Evolutionary conservation across 2,113 vertebrate species (phyloP).

Genomic region (Motacilla tschutschensis): DNA sequence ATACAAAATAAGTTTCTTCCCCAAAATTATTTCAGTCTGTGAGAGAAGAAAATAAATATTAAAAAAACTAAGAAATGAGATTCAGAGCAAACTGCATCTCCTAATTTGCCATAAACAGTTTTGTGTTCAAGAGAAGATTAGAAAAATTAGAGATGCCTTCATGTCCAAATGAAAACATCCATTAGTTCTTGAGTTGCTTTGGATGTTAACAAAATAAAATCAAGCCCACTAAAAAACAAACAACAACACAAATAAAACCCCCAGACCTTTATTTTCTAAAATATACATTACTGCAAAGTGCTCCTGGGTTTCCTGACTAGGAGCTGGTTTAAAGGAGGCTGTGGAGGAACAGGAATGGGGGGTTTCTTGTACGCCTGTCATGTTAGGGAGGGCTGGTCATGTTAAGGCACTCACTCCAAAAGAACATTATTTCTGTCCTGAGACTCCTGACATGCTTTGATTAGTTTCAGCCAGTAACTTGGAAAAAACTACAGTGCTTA

Average conservation of each 20-base stretch:
- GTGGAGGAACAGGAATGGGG: background rate
- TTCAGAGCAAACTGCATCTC: background rate
- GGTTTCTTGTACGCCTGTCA: background rate
- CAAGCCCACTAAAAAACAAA: background rate
- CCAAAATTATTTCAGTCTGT: background rate
- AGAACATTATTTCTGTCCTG: conserved; percentile 24
- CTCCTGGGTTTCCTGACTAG: background rate
- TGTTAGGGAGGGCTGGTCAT: background rate
- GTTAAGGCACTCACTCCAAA: conserved; percentile 67
- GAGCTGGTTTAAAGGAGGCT: background rate
- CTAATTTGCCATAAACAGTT: background rate
- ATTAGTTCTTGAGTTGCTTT: background rate
- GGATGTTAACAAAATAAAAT: background rate
- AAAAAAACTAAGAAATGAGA: background rate
- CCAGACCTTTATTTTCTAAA: conserved; percentile 27
- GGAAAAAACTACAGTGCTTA: conserved; percentile 15
- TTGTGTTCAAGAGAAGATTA: background rate
- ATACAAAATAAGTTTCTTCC: background rate
- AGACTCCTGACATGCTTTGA: conserved; percentile 39
- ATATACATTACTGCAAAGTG: conserved; percentile 13
- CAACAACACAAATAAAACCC: background rate
- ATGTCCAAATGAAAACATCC: background rate
- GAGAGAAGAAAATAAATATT: background rate
- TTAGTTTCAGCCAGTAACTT: conserved; percentile 9
- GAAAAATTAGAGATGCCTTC: background rate